Conservation (phyloP, 1,140 invertebrate genomes). For the Episyrphus balteatus region DNA sequence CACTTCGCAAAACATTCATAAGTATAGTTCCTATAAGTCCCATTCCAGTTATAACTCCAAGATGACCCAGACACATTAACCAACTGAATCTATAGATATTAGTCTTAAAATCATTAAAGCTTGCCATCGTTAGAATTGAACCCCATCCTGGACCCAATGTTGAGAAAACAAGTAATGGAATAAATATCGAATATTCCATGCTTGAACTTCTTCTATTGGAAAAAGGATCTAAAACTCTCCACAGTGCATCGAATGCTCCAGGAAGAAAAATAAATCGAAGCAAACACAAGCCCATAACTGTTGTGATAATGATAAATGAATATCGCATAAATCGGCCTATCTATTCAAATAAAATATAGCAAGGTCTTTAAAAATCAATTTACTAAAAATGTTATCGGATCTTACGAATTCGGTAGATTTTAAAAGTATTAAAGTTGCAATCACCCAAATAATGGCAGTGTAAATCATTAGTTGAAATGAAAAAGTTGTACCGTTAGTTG, state of each 20-base stretch:
- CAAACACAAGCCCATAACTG: slow-evolving; percentile 12
- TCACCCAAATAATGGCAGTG: too few species aligned
- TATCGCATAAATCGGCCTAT: slow-evolving; percentile 19
- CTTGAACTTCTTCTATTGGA: too few species aligned
- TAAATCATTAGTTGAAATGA: too few species aligned
- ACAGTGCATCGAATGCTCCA: slow-evolving; percentile 61
- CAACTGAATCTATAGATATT: slow-evolving; percentile 41
- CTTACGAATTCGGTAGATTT: too few species aligned
- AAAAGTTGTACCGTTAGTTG: too few species aligned
- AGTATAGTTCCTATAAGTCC: slow-evolving; percentile 18
- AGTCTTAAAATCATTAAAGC: slow-evolving; percentile 80
- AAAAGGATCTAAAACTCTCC: slow-evolving; percentile 66
- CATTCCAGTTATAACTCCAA: slow-evolving; percentile 18
- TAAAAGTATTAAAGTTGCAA: too few species aligned
- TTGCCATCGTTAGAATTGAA: slow-evolving; percentile 78
- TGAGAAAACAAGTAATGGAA: slow-evolving; percentile 15
- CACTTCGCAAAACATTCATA: too few species aligned
- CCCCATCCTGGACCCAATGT: slow-evolving; percentile 83
- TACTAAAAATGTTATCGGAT: too few species aligned
- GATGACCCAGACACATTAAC: slow-evolving; percentile 24
- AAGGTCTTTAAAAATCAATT: too few species aligned
- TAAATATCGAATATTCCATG: slow-evolving; percentile 1
- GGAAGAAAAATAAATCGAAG: slow-evolving; percentile 40
- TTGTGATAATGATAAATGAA: slow-evolving; percentile 10
- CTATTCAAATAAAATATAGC: too few species aligned